Evolutionary conservation across 2,888 invertebrate species (phyloP), one percentile per base, ranked within the genome.

Genomic region (Frankliniella fusca): DNA sequence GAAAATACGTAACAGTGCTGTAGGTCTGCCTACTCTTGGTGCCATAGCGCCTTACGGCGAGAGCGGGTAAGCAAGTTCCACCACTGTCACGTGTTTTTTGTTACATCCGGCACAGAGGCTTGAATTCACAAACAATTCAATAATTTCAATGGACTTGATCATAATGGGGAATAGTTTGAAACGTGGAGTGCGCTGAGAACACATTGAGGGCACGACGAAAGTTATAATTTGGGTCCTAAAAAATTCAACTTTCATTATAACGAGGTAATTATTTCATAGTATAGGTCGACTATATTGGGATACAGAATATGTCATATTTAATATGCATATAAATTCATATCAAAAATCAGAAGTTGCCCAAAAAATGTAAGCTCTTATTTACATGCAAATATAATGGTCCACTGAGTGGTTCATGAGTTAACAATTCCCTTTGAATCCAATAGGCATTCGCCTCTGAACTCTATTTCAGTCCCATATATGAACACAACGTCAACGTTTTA

Each of bases 401-500:
- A 76, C 27, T 23, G 27, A 76, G 70, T 27, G 70, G 70, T 76
- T 76, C 70, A 76, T 27, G 70, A 12, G 23, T 76, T 76, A 76
- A 76, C 70, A 76, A 54, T 54, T 54, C 18, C 15, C 38, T 38
- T 38, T 38, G 61, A 27, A 27, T 8, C 27, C 70, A 27, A 12
- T 23, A 76, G 27, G 18, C 27, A 76, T 8, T 76, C 10, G 61
- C 8, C 9, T 27, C 70, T 76, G 70, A 76, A 76, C 70, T 27
- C 70, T 76, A 76, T 12, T 76, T 76, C 70, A 76, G 70, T 76
- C 70, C 70, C 70, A 76, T 27, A 76, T 27, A 76, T 76, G 70
- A 76, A 76, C 70, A 76, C 70, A 76, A 76, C 70, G 70, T 76
- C 70, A 76, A 76, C 70, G 70, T 76, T 76, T 27, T 27, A 27